phyloP scores from a whole-genome alignment of 2,888 invertebrate species.

The Zaprionus obscuricornis region DNA sequence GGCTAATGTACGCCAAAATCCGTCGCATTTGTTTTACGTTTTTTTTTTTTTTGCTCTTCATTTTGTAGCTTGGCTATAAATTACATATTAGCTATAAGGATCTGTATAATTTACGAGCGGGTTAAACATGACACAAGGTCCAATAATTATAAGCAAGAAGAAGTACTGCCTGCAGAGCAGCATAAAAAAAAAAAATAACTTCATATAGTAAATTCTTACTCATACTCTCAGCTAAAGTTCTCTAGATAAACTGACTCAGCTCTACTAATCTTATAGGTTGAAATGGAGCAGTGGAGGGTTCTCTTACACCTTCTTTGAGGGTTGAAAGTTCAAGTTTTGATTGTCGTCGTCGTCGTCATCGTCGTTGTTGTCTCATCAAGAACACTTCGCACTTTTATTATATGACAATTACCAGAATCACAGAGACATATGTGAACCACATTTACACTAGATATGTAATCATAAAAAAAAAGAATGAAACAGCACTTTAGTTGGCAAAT shows the following conservation, averaged over 20 bases:
- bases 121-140: slow-evolving; percentile 49
- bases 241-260: slow-evolving; percentile 39
- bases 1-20: slow-evolving; percentile 69
- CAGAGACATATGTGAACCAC: slow-evolving; percentile 47
- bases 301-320: slow-evolving; percentile 19
- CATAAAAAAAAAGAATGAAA: slow-evolving; percentile 68
- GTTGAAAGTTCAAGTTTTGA: slow-evolving; percentile 43
- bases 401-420: slow-evolving; percentile 72
- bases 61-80: slow-evolving; percentile 62
- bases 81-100: slow-evolving; percentile 77
- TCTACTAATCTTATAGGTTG: too few species aligned
- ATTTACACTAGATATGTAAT: slow-evolving; percentile 41
- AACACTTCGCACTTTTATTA: slow-evolving; percentile 56
- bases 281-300: too few species aligned
- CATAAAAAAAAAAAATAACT: too few species aligned
- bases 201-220: too few species aligned
- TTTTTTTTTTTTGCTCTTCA: slow-evolving; percentile 16
- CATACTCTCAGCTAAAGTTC: not conserved
- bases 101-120: slow-evolving; percentile 77
- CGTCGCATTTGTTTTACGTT: slow-evolving; percentile 66
- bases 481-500: slow-evolving; percentile 51
- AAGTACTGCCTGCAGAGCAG: too few species aligned
- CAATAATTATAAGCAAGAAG: slow-evolving; percentile 65
- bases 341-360: slow-evolving; percentile 21
- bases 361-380: slow-evolving; percentile 35